Evolutionary conservation across 2,888 invertebrate genomes (phyloP), one percentile per base, ranked within the genome.

Genomic region (Norana najaformis): DNA sequence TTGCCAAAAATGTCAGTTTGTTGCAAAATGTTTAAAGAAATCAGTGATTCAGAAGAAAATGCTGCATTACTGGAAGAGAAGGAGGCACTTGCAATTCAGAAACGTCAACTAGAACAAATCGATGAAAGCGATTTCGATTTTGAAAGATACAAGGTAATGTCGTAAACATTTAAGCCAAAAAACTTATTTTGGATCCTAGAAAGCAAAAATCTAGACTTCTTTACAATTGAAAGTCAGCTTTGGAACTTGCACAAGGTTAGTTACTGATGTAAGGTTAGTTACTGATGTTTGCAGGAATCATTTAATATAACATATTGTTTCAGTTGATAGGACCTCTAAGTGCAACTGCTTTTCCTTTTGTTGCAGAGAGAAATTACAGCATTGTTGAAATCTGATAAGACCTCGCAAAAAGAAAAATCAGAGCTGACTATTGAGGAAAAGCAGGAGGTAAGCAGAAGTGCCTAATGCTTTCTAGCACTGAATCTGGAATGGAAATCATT

Each of bases 81-180:
- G 37, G 85, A 85, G 85, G 85, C 85, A 6, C 37, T 85, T 36
- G 85, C 36, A 14, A 85, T 85, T 85, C 85, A 85, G 37, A 85
- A 37, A 36, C 37, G 35, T 14, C 85, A 85, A 23, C 85, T 85
- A 23, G 85, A 85, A 36, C 85, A 85, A n/a, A 35, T 85, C 23
- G 85, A 85, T 85, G 85, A 85, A 85, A 85, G 85, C 35, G 85
- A 85, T 85, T 85, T 85, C 85, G 34, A 85, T 23, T 85, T 85
- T 85, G 85, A 85, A 85, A 35, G 37, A 23, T 85, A 85, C 37
- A 85, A 85, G 85, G 85, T 85, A 85, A 69, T 69, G n/a, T 69
- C n/a, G n/a, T n/a, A n/a, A n/a, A n/a, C n/a, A n/a, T n/a, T n/a
- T 69, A 8, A 69, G n/a, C 69, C 69, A 6, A 69, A n/a, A 30